Percentiles rank a stretch among this genome's conserved stretches.
Evolutionary conservation across 2,888 invertebrate species (phyloP).

Genomic region (Drosophila sordidula): DNA sequence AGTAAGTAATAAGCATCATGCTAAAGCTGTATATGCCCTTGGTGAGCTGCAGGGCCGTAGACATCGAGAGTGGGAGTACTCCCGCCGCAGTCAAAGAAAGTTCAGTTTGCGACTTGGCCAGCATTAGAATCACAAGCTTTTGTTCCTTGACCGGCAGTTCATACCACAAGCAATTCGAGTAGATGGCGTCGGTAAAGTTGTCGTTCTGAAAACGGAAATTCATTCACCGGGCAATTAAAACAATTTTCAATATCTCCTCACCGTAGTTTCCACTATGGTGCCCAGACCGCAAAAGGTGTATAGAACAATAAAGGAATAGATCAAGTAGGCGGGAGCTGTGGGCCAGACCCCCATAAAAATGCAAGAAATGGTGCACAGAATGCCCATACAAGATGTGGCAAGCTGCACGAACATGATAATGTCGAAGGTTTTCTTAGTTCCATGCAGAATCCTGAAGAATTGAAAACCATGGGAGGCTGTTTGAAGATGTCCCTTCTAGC

Average conservation of each 20-base stretch:
- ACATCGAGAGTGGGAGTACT: slow-evolving; percentile 62
- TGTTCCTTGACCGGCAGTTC: slow-evolving; percentile 55
- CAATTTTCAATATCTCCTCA: slow-evolving; percentile 13
- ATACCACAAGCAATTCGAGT: slow-evolving; percentile 69
- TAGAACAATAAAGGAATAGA: slow-evolving; percentile 47
- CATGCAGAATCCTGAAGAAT: slow-evolving; percentile 42
- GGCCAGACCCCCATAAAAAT: slow-evolving; percentile 70
- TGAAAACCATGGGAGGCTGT: fast-evolving
- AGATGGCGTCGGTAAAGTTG: slow-evolving; percentile 48
- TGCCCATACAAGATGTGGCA: slow-evolving; percentile 40
- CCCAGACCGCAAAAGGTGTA: slow-evolving; percentile 75
- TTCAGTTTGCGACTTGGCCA: slow-evolving; percentile 61
- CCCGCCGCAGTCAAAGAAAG: slow-evolving; percentile 46
- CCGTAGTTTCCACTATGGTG: slow-evolving; percentile 69
- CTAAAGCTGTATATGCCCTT: slow-evolving; percentile 66
- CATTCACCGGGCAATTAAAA: neutral
- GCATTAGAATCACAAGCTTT: slow-evolving; percentile 62
- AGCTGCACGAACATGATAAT: slow-evolving; percentile 66
- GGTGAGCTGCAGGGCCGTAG: slow-evolving; percentile 61
- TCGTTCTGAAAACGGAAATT: slow-evolving; percentile 39
- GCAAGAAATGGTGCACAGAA: slow-evolving; percentile 65
- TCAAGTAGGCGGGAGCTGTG: slow-evolving; percentile 59
- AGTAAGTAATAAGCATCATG: slow-evolving; percentile 64
- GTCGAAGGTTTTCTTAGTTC: slow-evolving; percentile 52
- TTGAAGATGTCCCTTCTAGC: fast-evolving